Evolutionary conservation across 2,113 vertebrate species (phyloP).

Genomic region (Scortum barcoo): DNA sequence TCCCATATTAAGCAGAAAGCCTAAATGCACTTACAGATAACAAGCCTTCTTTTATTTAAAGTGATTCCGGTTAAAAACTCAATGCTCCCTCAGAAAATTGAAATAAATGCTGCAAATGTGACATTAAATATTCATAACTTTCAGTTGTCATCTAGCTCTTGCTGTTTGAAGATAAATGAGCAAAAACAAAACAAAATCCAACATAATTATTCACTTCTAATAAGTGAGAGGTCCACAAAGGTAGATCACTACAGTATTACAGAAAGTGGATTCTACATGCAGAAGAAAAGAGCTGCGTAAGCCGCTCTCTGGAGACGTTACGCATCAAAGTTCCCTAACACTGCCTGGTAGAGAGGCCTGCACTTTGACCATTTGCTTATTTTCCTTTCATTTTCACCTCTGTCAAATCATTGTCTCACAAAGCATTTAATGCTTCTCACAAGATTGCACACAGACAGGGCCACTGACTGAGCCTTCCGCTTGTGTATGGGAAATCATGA

Average conservation of each 20-base stretch:
- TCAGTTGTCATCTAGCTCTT: constrained; percentile 40
- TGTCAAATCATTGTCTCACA: constrained; percentile 34
- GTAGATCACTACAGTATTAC: constrained; percentile 5
- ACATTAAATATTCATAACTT: constrained; percentile 66
- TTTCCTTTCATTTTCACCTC: constrained; percentile 27
- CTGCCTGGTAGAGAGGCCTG: neutral
- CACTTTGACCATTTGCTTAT: constrained; percentile 16
- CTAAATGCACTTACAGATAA: constrained; percentile 69
- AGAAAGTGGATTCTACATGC: neutral
- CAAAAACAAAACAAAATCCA: constrained; percentile 26
- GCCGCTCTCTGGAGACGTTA: constrained; percentile 16
- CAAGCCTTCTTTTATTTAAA: constrained; percentile 63
- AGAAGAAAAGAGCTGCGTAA: neutral
- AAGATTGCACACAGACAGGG: constrained; percentile 32
- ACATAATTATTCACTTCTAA: constrained; percentile 37
- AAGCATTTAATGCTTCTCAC: constrained; percentile 36
- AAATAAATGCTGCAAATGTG: constrained; percentile 64
- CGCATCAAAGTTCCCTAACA: constrained; percentile 16
- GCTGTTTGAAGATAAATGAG: constrained; percentile 17
- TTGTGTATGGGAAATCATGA: constrained; percentile 23
- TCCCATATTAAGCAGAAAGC: constrained; percentile 48
- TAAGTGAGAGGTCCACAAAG: constrained; percentile 21
- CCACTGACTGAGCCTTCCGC: neutral
- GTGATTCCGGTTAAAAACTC: constrained; percentile 54
- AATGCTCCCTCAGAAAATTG: constrained; percentile 50